phyloP scores from a whole-genome alignment of 2,888 invertebrate species.

The Thymelicus lineola region DNA sequence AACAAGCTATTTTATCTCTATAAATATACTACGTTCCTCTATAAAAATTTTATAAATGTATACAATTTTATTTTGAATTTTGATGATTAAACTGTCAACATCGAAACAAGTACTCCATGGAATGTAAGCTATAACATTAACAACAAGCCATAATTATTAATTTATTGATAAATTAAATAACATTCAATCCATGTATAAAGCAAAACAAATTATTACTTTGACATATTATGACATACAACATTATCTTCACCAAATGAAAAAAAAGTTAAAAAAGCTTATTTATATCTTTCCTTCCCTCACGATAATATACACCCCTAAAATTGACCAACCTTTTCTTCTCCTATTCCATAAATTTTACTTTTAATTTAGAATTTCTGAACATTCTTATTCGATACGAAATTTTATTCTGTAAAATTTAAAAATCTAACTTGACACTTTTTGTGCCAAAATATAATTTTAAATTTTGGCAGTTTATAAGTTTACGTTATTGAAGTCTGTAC shows the following conservation, averaged over 20 bases:
- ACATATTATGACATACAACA: slow-evolving; percentile 32
- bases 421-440: slow-evolving; percentile 22
- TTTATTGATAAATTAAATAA: slow-evolving; percentile 8
- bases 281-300: slow-evolving; percentile 11
- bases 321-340: slow-evolving; percentile 62
- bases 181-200: slow-evolving; percentile 1
- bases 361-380: slow-evolving; percentile 68
- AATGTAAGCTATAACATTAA: slow-evolving; percentile 60
- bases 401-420: slow-evolving; percentile 7
- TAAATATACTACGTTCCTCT: slow-evolving; percentile 54
- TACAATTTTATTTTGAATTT: slow-evolving; percentile 66
- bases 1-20: slow-evolving; percentile 48
- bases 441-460: slow-evolving; percentile 2
- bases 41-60: slow-evolving; percentile 80
- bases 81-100: slow-evolving; percentile 59
- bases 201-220: slow-evolving; percentile 6
- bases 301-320: slow-evolving; percentile 60
- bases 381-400: slow-evolving; percentile 18
- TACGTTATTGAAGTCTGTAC: not conserved
- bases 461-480: slow-evolving; percentile 28
- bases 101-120: slow-evolving; percentile 56
- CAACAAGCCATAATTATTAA: slow-evolving; percentile 48
- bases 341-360: slow-evolving; percentile 51
- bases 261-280: slow-evolving; percentile 21
- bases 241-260: slow-evolving; percentile 35